Base-by-base conservation (phyloP, 2,797 vertebrate species). In the Rhadinocentrus ornatus region DNA sequence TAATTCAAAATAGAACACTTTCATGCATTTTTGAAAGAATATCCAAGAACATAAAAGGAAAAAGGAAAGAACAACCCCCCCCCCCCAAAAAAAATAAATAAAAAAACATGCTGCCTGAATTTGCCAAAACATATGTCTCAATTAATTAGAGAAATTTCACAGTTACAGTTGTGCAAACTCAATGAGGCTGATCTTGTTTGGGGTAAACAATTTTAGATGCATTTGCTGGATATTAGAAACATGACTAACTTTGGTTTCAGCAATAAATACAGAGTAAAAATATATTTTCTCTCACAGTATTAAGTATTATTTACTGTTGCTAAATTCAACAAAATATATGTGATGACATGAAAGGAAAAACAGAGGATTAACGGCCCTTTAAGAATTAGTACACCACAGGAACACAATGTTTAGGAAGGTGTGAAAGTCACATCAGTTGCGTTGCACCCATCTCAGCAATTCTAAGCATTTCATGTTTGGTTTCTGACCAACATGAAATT, bases 361-460 rank as follows among this genome's bases (percentile, higher is more conserved):
- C 20, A n/a, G 18, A 8, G 9, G 7, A 48, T 22, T 10, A 1
- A 0, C 13, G 1, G 16, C 15, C 2, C 2, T 18, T 26, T 27
- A 26, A 6, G 16, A 29, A 55, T 31, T 31, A 27, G 27, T 31
- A 55, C 15, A 12, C 24, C 7, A 26, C 52, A 55, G 1, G 53
- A 29, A 18, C 26, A 31, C 16, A 31, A 10, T 7, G 50, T 53
- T 53, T 13, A 53, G 50, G 27, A 31, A 9, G 27, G 53, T 55
- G 26, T 2, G n/a, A 18, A 54, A 1, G 53, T 66, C 13, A 67
- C 12, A 26, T 37, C 2, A 34, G 62, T 2, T 1, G 3, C 12
- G 71, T 60, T 76, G 13, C 56, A 69, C 66, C 71, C 57, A 27
- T 72, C 26, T 31, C 11, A 83, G 13, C 46, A 39, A 75, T 80